Evolutionary conservation across 2,797 vertebrate species (phyloP).

Genomic region (Protonibea diacanthus): DNA sequence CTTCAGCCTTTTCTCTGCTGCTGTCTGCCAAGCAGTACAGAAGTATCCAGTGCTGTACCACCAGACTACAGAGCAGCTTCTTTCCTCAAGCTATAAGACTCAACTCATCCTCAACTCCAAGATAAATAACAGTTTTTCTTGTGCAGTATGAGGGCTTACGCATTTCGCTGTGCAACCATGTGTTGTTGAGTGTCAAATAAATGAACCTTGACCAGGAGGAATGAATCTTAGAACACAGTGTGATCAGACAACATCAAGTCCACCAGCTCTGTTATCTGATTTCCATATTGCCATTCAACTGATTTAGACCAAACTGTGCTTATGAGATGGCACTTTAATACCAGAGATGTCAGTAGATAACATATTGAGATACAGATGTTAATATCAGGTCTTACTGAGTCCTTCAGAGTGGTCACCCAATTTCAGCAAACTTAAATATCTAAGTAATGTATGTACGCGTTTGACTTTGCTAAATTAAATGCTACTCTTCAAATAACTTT

Average conservation of each 20-base stretch:
- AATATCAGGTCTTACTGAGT: background rate
- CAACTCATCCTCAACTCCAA: no score
- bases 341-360: background rate
- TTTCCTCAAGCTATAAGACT: no score
- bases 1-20: no score
- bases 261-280: background rate
- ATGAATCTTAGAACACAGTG: background rate
- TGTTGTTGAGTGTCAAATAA: background rate
- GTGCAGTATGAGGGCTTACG: no score
- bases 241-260: no score
- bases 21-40: no score
- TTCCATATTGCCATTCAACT: background rate
- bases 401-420: background rate
- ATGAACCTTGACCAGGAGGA: background rate
- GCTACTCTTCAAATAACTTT: background rate
- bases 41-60: no score
- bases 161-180: background rate
- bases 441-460: background rate
- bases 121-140: no score
- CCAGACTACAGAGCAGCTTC: no score
- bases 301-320: background rate
- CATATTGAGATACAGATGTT: background rate
- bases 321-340: background rate
- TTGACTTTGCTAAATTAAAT: background rate
- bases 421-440: background rate